phyloP scores from a whole-genome alignment of 2,888 invertebrate genomes.

The Nymphalis c-album region DNA sequence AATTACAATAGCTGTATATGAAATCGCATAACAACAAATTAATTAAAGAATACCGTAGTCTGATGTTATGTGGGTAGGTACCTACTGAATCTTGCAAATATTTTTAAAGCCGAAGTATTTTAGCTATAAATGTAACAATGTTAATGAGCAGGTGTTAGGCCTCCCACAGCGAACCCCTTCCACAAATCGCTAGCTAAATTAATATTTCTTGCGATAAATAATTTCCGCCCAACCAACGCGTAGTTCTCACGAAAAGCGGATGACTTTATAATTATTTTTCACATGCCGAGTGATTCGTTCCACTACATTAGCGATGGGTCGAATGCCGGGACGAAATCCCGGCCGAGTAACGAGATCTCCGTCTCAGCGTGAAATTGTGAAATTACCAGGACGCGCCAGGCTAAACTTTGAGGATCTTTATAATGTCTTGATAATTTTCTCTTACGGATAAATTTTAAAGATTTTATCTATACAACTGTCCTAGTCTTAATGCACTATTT shows the following conservation, averaged over 20 bases:
- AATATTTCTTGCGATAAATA: constrained; percentile 48
- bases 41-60: constrained; percentile 7
- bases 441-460: constrained; percentile 16
- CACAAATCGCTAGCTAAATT: constrained; percentile 19
- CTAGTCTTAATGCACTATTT: neutral
- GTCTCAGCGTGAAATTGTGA: constrained; percentile 77
- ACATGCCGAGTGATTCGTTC: constrained; percentile 73
- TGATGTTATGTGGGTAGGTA: neutral
- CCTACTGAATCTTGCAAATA: constrained; percentile 8
- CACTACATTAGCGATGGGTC: constrained; percentile 69
- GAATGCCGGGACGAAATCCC: constrained; percentile 62
- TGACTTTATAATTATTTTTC: constrained; percentile 74
- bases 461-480: constrained; percentile 12
- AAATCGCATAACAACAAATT: constrained; percentile 9
- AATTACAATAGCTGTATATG: constrained; percentile 4
- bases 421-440: constrained; percentile 41
- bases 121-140: constrained; percentile 9
- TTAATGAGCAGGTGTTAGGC: constrained; percentile 30
- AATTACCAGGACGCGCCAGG: constrained; percentile 63
- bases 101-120: neutral
- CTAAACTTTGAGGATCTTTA: constrained; percentile 45
- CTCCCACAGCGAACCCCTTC: constrained; percentile 35
- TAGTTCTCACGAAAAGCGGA: constrained; percentile 67
- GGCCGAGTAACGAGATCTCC: constrained; percentile 71
- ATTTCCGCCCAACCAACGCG: constrained; percentile 55